Conservation (phyloP, 2,797 vertebrate genomes). For the Anguilla obscura region DNA sequence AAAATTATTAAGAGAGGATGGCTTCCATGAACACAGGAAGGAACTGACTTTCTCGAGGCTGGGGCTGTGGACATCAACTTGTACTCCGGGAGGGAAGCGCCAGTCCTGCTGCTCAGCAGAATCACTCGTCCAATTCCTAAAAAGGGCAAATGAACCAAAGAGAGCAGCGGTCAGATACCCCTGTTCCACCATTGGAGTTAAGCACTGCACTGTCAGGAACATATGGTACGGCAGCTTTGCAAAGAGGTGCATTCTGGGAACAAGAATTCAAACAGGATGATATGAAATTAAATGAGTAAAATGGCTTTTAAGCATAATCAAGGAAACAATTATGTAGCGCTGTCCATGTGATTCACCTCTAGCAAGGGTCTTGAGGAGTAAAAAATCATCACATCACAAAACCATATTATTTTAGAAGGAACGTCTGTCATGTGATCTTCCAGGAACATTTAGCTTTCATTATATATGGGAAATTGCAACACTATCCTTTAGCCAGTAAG, state of each 20-base stretch:
- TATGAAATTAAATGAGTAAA: background rate
- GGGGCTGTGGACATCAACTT: constrained; percentile 12
- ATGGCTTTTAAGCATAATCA: background rate
- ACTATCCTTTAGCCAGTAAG: background rate
- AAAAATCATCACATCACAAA: background rate
- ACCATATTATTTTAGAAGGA: background rate
- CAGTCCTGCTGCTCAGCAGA: background rate
- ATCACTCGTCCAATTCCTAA: background rate
- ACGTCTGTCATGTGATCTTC: background rate
- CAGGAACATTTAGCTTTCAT: background rate
- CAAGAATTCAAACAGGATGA: background rate
- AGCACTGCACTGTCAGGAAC: background rate
- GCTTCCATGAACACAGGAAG: background rate
- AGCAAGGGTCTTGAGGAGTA: background rate
- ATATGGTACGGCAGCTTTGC: background rate
- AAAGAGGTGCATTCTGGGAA: background rate
- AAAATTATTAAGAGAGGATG: background rate
- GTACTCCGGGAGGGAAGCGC: background rate
- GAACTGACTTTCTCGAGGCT: background rate
- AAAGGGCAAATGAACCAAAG: background rate
- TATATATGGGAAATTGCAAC: background rate
- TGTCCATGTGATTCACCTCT: background rate
- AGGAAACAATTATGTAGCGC: background rate
- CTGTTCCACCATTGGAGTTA: background rate
- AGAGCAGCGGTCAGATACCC: background rate